Conservation (phyloP, 2,797 vertebrate genomes). For the Anguilla obscura region DNA sequence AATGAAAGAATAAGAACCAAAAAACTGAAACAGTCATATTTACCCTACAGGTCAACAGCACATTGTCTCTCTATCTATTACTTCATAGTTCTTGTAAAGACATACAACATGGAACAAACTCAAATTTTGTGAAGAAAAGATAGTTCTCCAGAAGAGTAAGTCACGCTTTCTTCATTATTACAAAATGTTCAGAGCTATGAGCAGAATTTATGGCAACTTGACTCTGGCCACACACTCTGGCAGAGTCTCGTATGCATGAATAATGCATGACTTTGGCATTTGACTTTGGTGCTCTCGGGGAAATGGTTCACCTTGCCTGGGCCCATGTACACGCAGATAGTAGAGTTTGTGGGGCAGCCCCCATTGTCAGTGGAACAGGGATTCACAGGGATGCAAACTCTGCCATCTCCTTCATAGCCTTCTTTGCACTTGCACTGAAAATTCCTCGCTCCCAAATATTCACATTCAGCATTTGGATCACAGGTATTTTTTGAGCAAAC, state of each 20-base stretch:
- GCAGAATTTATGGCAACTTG: neutral
- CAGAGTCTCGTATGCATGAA: neutral
- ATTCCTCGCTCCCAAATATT: slow-evolving; percentile 51
- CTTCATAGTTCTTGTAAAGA: no score
- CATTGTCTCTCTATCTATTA: no score
- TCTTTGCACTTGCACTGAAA: slow-evolving; percentile 79
- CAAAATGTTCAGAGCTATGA: neutral
- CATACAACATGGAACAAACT: no score
- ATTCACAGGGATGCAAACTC: slow-evolving; percentile 78
- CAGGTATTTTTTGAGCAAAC: slow-evolving; percentile 62
- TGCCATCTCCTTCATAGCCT: slow-evolving; percentile 82
- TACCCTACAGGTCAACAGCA: no score
- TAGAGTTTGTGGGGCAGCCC: slow-evolving; percentile 81
- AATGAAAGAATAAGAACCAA: no score
- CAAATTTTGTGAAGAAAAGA: no score
- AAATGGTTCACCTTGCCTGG: slow-evolving; percentile 79
- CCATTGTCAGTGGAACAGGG: slow-evolving; percentile 80
- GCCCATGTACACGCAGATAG: slow-evolving; percentile 72
- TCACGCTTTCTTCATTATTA: neutral
- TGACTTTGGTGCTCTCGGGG: neutral
- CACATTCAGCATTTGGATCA: slow-evolving; percentile 74
- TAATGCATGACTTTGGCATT: neutral
- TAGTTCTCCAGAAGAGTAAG: neutral
- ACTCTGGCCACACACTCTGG: neutral
- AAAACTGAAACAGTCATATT: no score